Conservation (phyloP, 2,113 vertebrate species). For the Romanogobio albipinnatus region DNA sequence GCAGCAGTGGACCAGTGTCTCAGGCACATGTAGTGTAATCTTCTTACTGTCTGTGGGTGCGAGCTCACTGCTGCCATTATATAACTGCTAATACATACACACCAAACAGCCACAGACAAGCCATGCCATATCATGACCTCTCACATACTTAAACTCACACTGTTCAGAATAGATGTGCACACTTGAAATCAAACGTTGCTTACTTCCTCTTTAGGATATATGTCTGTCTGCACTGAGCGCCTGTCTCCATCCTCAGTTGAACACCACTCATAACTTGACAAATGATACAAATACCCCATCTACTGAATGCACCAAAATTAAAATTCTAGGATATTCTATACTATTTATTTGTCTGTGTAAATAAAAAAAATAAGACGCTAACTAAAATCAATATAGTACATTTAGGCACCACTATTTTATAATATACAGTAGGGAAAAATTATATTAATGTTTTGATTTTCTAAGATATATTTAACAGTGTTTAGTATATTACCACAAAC, state of each 20-base stretch:
- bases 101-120: conserved; percentile 32
- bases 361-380: background rate
- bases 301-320: background rate
- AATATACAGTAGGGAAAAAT: background rate
- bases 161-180: conserved; percentile 21
- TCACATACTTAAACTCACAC: conserved; percentile 32
- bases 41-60: conserved; percentile 57
- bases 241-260: background rate
- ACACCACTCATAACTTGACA: background rate
- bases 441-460: background rate
- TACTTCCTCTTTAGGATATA: background rate
- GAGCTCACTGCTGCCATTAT: conserved; percentile 52
- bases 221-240: background rate
- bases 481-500: background rate
- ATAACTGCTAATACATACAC: conserved; percentile 58
- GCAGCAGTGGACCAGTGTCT: conserved; percentile 41
- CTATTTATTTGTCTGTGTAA: background rate
- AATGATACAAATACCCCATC: background rate
- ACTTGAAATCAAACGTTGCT: background rate
- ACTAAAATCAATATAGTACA: background rate
- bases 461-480: background rate
- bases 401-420: background rate
- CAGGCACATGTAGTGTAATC: conserved; percentile 55
- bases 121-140: conserved; percentile 16
- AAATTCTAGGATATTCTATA: background rate